Base-by-base conservation (phyloP, 2,113 vertebrate species). In the Oryctolagus cuniculus region DNA sequence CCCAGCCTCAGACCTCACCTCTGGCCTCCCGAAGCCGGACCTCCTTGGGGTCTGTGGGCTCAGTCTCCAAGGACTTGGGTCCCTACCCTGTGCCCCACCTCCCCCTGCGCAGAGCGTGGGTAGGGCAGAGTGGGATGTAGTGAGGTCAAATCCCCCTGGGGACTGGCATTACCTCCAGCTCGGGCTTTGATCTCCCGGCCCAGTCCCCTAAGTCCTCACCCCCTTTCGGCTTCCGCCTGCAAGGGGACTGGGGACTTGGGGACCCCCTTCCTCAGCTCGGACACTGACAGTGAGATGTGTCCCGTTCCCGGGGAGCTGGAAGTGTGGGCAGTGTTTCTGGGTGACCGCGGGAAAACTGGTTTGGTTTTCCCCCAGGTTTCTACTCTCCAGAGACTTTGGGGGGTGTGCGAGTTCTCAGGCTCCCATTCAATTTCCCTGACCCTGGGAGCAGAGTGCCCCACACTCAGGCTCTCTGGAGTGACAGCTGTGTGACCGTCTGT, bases 141-240 rank as follows among this genome's bases (percentile, higher is more conserved):
- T 91, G 67, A 82, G 69, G 87, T 90, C 95, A 89, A 49, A 34
- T 31, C 74, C 85, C 93, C 85, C 81, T 90, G 24, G 22, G n/a
- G 31, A 81, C 83, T 96, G 92, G 95, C 85, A 63, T 95, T 96
- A 92, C 7, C 36, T 38, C 66, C 63, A 63, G 79, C 15, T 61
- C 5, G 17, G 82, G 13, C 85, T 96, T 95, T 87, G 89, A 89
- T 89, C 72, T 79, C 72, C 58, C 5, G 58, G 86, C 75, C 67
- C 58, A 31, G 70, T 29, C 38, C 25, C 53, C 12, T 21, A 21
- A 81, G 87, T 83, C 31, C 72, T 82, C 66, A 16, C 6, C 22
- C 31, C 27, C 34, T 70, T 79, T 82, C 64, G 9, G 29, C 55
- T 74, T 87, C 69, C 84, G 94, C n/a, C 27, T 78, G 69, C 58